Evolutionary conservation across 1,140 invertebrate species (phyloP), one percentile per base, ranked within the genome.

Genomic region (Portunus trituberculatus): DNA sequence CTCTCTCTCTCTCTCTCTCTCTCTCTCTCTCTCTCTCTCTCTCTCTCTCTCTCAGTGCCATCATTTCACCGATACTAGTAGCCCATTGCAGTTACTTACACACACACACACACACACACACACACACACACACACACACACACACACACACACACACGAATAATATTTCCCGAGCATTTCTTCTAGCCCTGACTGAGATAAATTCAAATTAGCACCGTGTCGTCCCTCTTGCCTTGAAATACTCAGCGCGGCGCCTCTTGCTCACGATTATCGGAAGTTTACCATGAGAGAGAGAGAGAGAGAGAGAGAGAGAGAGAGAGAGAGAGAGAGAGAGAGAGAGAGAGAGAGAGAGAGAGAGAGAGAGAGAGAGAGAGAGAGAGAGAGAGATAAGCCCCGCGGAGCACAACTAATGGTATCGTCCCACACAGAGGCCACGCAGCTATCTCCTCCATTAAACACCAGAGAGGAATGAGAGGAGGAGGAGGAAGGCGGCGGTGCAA

Each of bases 281-380:
- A 59, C 16, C 12, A 20, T 59, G 0, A 84, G 83, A 84, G 83
- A 84, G 83, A 84, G 83, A 84, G 83, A 84, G 83, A 84, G 83
- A 84, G 83, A 84, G 83, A 84, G 83, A 84, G 83, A 84, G 83
- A 84, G 83, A 84, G 83, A 84, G 83, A 84, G 83, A 84, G 83
- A 84, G 83, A 84, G 83, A 84, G 82, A 84, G 82, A 84, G 82
- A 84, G 82, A 84, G 82, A 84, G 82, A 84, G 82, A 84, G 82
- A 84, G 83, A 84, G 83, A 84, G 83, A 84, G 83, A 84, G 83
- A 84, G 83, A 84, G 83, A 84, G 83, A 84, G 83, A 84, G 83
- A 84, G 83, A 84, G 83, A 84, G 83, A 84, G 83, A 84, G 83
- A 84, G 83, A 84, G 83, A 84, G 83, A 84, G 83, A 84, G 83